These are phyloP conservation scores for Mesorhabditis sp. DNA, from an alignment of 2,888 invertebrate genomes.

Conservation along the genomic window DNA sequence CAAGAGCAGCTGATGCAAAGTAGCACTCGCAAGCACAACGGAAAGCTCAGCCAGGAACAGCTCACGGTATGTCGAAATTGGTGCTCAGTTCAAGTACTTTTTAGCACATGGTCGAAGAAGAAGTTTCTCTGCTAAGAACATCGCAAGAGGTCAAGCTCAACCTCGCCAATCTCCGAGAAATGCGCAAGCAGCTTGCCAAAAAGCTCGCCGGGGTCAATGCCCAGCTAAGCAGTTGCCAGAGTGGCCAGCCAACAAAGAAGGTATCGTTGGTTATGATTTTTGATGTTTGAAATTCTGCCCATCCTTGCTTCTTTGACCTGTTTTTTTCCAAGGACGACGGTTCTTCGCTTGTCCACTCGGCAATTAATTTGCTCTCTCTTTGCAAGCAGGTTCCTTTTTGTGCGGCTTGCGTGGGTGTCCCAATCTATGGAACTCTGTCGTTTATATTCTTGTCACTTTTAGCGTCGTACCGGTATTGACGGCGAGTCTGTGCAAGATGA, in stretches of 20 bases:
- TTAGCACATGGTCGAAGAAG: not conserved
- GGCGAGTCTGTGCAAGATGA: not conserved
- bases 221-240: not conserved
- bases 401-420: not conserved
- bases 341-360: no score
- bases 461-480: not conserved
- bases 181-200: not conserved
- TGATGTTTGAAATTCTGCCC: not conserved
- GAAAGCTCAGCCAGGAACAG: not conserved
- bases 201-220: not conserved
- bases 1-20: not conserved
- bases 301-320: not conserved
- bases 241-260: not conserved
- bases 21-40: not conserved
- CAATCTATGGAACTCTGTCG: not conserved
- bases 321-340: no score
- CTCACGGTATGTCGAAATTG: not conserved
- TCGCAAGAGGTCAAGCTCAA: not conserved
- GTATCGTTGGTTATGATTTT: not conserved
- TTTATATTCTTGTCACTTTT: not conserved
- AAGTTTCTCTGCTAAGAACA: constrained; percentile 1
- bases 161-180: not conserved
- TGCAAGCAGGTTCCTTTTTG: not conserved
- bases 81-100: not conserved
- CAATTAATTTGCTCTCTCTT: no score